These are phyloP conservation scores for Euthynnus affinis DNA, from an alignment of 2,797 vertebrate genomes.

Conservation along the genomic window DNA sequence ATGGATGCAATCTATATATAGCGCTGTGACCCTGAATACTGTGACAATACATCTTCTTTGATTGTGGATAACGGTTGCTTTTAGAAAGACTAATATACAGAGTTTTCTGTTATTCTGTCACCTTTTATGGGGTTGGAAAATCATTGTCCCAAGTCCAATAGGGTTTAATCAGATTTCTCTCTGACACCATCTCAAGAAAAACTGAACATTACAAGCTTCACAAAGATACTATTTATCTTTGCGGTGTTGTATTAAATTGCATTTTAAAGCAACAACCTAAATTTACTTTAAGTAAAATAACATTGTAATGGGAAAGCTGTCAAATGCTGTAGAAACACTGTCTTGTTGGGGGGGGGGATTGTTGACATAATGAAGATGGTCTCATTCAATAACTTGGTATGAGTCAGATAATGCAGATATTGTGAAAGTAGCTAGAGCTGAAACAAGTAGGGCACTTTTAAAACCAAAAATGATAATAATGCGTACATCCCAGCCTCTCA, in stretches of 20 bases:
- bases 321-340: not conserved
- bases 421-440: not conserved
- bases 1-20: slow-evolving; percentile 4
- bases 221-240: no score
- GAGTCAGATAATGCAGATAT: not conserved
- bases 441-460: not conserved
- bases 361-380: not conserved
- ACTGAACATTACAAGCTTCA: not conserved
- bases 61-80: not conserved
- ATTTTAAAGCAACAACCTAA: not conserved
- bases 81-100: not conserved
- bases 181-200: not conserved
- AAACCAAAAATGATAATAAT: no score
- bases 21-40: not conserved
- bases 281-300: not conserved
- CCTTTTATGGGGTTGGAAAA: no score
- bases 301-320: not conserved
- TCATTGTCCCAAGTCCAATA: not conserved
- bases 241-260: no score
- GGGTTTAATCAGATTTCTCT: not conserved
- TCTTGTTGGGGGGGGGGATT: no score
- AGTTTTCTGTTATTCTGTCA: not conserved
- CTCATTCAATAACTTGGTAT: not conserved
- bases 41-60: not conserved
- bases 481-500: no score